phyloP scores from a whole-genome alignment of 2,113 vertebrate species.

The Cichladusa arquata region DNA sequence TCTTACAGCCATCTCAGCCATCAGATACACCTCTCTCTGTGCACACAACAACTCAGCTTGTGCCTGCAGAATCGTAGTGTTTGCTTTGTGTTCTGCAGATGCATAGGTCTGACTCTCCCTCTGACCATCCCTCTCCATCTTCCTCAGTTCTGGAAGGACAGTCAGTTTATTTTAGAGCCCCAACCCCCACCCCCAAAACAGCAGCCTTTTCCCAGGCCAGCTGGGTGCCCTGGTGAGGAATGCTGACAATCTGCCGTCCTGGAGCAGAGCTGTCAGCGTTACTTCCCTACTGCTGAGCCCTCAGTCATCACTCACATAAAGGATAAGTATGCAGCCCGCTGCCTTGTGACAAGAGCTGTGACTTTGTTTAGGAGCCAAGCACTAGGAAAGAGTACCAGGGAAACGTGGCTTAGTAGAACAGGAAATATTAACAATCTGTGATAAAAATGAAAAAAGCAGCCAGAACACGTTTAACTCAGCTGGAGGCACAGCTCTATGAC shows the following conservation, averaged over 20 bases:
- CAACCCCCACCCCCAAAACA: not conserved
- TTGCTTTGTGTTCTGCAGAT: not conserved
- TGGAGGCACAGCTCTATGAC: not conserved
- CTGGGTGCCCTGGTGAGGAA: conserved; percentile 69
- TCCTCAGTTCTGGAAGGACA: not conserved
- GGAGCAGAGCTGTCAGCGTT: conserved; percentile 68
- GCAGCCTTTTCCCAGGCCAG: conserved; percentile 69
- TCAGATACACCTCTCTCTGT: not conserved
- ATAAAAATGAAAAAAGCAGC: conserved; percentile 15
- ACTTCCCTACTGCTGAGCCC: conserved; percentile 47
- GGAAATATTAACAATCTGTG: conserved; percentile 36
- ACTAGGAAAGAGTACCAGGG: conserved; percentile 48
- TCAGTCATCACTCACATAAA: conserved; percentile 56
- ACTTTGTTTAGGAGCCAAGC: conserved; percentile 66
- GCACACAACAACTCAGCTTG: fast-evolving
- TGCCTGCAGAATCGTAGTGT: fast-evolving
- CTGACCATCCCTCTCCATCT: not conserved
- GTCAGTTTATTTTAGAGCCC: not conserved
- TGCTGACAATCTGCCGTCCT: conserved; percentile 63
- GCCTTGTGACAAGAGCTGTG: conserved; percentile 71
- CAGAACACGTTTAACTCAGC: not conserved
- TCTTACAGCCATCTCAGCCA: not conserved
- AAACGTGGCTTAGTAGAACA: conserved; percentile 62
- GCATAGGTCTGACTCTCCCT: not conserved
- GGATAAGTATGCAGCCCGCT: conserved; percentile 39